Evolutionary conservation across 2,113 vertebrate species (phyloP).

Genomic region (Pelecanoides urinatrix): DNA sequence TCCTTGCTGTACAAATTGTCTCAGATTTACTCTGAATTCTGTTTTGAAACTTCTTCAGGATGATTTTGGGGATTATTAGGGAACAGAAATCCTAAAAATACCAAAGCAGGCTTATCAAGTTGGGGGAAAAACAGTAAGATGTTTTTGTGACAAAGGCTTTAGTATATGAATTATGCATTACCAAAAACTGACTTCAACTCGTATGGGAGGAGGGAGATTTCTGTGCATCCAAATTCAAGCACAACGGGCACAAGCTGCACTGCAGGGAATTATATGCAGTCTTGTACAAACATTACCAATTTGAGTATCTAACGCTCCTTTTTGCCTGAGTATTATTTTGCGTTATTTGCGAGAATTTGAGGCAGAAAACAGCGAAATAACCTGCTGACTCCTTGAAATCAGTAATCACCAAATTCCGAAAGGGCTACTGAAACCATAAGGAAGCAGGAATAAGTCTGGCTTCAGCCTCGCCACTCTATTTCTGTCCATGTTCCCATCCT

Average conservation of each 20-base stretch:
- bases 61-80: background rate
- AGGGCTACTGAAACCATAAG: background rate
- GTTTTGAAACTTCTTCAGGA: constrained; percentile 18
- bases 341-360: background rate
- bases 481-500: background rate
- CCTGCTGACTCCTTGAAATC: background rate
- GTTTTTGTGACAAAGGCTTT: constrained; percentile 40
- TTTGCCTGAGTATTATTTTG: background rate
- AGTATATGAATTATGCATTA: constrained; percentile 41
- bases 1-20: background rate
- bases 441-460: background rate
- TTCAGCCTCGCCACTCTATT: background rate
- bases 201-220: constrained; percentile 5
- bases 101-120: background rate
- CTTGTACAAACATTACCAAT: background rate
- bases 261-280: background rate
- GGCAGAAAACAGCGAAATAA: background rate
- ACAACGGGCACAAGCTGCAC: background rate
- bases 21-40: background rate
- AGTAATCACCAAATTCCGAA: background rate
- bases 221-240: background rate
- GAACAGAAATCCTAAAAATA: constrained; percentile 35
- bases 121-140: background rate
- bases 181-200: background rate
- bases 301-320: background rate